Evolutionary conservation across 1,140 invertebrate genomes (phyloP), one percentile per base, ranked within the genome.

Genomic region (Subanguina moxae): DNA sequence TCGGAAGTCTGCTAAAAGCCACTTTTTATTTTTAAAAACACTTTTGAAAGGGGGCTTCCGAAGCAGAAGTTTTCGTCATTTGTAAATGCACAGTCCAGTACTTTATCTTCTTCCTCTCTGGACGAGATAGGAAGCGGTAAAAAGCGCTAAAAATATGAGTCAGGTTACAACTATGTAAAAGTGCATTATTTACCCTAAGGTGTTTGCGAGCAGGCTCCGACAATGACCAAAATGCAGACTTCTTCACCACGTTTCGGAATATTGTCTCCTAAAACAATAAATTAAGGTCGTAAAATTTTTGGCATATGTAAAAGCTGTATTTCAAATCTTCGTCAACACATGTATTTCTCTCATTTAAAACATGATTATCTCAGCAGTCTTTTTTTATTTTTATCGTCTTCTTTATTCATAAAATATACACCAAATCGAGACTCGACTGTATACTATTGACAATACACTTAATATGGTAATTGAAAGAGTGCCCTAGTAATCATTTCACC

Each of bases 21-120:
- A 71, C 69, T 28, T 74, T 61, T 27, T 15, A 71, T 72, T 38
- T 62, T 70, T 38, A 30, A 32, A 43, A 62, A 71, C 17, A 71
- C 61, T 71, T 71, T 71, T 25, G 15, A 43, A 13, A 71, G 56
- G 17, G 69, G 69, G 72, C 72, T 71, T 17, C 70, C 69, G 57
- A 71, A 71, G 25, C 48, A 72, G 57, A 71, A 71, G 38, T 73
- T 71, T 28, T 42, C 19, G 56, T 71, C 48, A 28, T n/a, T 57
- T 9, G 69, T 74, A 42, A 71, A 71, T 21, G 68, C 66, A 32
- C 48, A 62, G 3, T 5, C 27, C 13, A 64, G 32, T 17, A 73
- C 9, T n/a, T 73, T 45, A 17, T 71, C 69, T 21, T 69, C 21
- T 27, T 28, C 32, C 23, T 32, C 30, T 73, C 32, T 42, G 13